phyloP scores from a whole-genome alignment of 2,888 invertebrate species.

The Micropterix aruncella region DNA sequence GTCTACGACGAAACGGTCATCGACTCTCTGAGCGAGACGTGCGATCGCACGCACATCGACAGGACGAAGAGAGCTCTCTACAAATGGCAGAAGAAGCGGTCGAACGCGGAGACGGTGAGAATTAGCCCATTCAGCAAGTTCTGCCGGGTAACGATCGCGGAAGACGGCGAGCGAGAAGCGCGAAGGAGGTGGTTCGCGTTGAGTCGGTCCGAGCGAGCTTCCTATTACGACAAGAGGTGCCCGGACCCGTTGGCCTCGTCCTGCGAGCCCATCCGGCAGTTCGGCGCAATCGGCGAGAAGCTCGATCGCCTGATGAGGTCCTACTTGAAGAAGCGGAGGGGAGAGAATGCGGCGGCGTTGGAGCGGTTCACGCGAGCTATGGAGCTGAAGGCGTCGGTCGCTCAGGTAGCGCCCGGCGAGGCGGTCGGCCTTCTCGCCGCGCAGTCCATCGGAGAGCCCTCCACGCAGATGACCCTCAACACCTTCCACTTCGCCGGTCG shows the following conservation, averaged over 20 bases:
- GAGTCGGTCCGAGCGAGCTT: conserved; percentile 40
- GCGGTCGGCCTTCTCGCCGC: conserved; percentile 94
- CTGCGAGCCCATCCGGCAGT: conserved; percentile 58
- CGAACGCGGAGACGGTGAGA: conserved; percentile 27
- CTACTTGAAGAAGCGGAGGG: conserved; percentile 36
- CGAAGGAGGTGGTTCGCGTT: conserved; percentile 52
- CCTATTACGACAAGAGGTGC: conserved; percentile 39
- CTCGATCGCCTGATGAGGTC: conserved; percentile 51
- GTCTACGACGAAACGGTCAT: conserved; percentile 44
- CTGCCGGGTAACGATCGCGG: conserved; percentile 29
- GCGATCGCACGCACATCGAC: conserved; percentile 31
- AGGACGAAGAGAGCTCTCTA: conserved; percentile 43
- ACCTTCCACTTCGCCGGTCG: conserved; percentile 99
- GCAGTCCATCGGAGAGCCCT: conserved; percentile 97
- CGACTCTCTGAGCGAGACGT: conserved; percentile 40
- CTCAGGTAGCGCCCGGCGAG: conserved; percentile 82
- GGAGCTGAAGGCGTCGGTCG: conserved; percentile 60
- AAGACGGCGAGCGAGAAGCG: conserved; percentile 27
- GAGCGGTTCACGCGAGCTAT: conserved; percentile 52
- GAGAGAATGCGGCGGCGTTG: conserved; percentile 19
- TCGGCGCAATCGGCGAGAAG: conserved; percentile 76
- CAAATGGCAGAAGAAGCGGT: conserved; percentile 47
- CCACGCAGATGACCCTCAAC: conserved; percentile 99
- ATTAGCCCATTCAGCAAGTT: conserved; percentile 42
- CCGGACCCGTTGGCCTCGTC: conserved; percentile 64